phyloP scores from a whole-genome alignment of 2,888 invertebrate species.

The Spilosoma lubricipeda region DNA sequence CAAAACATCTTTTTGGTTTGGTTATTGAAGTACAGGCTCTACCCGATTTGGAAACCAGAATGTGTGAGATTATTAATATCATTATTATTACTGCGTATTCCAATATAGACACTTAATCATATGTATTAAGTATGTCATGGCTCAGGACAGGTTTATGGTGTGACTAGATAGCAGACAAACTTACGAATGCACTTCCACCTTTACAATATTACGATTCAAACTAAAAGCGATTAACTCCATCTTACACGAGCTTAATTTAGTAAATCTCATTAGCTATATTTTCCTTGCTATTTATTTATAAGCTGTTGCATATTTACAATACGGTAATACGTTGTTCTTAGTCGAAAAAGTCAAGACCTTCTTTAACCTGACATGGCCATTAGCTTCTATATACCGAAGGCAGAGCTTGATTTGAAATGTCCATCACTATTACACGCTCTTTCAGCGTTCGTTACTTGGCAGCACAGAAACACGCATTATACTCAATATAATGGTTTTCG shows the following conservation, averaged over 20 bases:
- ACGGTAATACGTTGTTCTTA: neutral
- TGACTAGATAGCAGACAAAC: neutral
- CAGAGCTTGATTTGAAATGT: neutral
- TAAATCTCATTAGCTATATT: neutral
- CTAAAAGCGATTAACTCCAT: neutral
- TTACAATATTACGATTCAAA: neutral
- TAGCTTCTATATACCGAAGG: neutral
- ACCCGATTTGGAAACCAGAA: no score
- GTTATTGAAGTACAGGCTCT: no score
- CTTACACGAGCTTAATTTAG: neutral
- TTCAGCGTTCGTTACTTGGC: neutral
- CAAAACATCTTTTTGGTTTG: no score
- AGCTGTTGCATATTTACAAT: neutral
- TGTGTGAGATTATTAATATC: no score
- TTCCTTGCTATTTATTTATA: neutral
- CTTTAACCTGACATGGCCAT: neutral
- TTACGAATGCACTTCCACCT: neutral
- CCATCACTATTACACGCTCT: neutral
- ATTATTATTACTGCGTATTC: no score
- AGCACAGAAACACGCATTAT: neutral
- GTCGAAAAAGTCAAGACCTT: neutral
- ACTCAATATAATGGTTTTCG: neutral
- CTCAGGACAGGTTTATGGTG: neutral
- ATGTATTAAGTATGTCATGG: neutral
- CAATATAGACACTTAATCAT: no score